Conservation (phyloP, 2,797 vertebrate species). For the Apodemus agrarius region DNA sequence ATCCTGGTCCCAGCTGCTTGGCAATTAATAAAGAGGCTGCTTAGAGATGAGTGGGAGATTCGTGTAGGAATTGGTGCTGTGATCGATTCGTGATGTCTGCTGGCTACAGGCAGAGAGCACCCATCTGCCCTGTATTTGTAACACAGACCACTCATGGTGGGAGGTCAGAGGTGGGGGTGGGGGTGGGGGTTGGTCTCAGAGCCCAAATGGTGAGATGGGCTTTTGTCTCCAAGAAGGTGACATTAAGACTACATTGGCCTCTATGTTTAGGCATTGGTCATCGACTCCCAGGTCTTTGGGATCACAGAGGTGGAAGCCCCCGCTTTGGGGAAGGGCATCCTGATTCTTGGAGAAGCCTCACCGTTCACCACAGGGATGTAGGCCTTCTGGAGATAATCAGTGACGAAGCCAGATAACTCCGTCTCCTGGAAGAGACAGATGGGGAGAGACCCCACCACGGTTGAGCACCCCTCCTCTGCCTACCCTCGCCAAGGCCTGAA, state of each 20-base stretch:
- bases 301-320: background rate
- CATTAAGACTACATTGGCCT: background rate
- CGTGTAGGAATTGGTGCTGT: background rate
- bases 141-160: background rate
- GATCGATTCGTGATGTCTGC: background rate
- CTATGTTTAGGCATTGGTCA: background rate
- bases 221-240: background rate
- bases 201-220: background rate
- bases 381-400: slow-evolving; percentile 24
- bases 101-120: background rate
- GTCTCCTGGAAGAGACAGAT: slow-evolving; percentile 65
- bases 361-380: slow-evolving; percentile 72
- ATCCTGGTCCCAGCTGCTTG: background rate
- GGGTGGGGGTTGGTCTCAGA: background rate
- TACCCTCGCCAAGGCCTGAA: background rate
- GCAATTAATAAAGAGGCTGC: background rate
- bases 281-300: background rate
- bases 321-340: background rate
- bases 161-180: background rate
- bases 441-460: background rate
- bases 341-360: slow-evolving; percentile 50
- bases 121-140: background rate
- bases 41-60: background rate
- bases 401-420: slow-evolving; percentile 47
- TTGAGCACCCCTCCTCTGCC: background rate